Percentiles rank a stretch among this genome's conserved stretches.
Conservation (phyloP, 1,140 invertebrate genomes). For the Eumaeus atala region DNA sequence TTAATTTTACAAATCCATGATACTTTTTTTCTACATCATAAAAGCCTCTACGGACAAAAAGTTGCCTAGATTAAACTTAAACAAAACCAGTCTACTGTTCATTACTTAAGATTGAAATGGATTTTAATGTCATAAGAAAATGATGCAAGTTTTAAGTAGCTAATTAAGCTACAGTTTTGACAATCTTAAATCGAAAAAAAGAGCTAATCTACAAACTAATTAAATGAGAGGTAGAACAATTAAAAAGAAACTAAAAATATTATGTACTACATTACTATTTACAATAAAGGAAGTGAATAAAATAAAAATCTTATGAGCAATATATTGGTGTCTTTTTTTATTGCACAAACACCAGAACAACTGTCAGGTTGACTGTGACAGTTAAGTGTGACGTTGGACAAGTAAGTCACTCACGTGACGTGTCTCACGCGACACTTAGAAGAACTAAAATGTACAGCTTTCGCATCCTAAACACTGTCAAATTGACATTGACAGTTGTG, state of each 20-base stretch:
- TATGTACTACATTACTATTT: constrained; percentile 3
- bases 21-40: background rate
- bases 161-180: no score
- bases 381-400: background rate
- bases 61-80: constrained; percentile 4
- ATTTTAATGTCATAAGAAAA: background rate
- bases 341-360: background rate
- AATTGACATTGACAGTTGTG: constrained; percentile 17
- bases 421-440: no score
- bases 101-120: background rate
- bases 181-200: constrained; percentile 3
- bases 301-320: constrained; percentile 8
- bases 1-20: background rate
- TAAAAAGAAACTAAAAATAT: constrained; percentile 10
- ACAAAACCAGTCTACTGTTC: constrained; percentile 7
- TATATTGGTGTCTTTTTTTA: background rate
- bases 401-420: no score
- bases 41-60: constrained; percentile 4
- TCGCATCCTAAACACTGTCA: constrained; percentile 11
- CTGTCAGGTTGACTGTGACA: constrained; percentile 18
- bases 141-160: no score
- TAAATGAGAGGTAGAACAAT: constrained; percentile 9
- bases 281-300: background rate
- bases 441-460: no score
- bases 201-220: constrained; percentile 2